A percentile compares a stretch with the other conserved stretches of the same genome.
Conservation (phyloP, 2,888 invertebrate genomes). For the Drosophila longiperda region DNA sequence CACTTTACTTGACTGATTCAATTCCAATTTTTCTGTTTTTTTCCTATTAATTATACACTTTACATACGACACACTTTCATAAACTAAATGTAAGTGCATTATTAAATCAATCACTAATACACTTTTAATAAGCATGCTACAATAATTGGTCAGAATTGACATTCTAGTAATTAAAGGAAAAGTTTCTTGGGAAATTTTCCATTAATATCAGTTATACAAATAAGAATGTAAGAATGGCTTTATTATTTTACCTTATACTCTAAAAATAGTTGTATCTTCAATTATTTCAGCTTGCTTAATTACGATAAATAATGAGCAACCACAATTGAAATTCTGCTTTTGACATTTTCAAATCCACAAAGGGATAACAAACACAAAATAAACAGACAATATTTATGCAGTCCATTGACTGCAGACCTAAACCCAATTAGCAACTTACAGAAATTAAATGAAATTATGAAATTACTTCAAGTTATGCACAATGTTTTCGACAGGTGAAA, state of each 20-base stretch:
- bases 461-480: constrained; percentile 46
- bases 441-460: constrained; percentile 36
- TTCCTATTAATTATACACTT: neutral
- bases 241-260: neutral
- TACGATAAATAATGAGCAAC: constrained; percentile 30
- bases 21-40: neutral
- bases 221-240: neutral
- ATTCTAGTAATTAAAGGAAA: neutral
- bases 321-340: constrained; percentile 41
- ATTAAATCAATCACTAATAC: constrained; percentile 2
- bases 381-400: constrained; percentile 28
- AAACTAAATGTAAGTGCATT: neutral
- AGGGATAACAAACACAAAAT: constrained; percentile 27
- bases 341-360: constrained; percentile 43
- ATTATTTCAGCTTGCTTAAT: constrained; percentile 51
- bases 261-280: neutral
- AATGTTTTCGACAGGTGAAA: constrained; percentile 42
- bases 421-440: constrained; percentile 42
- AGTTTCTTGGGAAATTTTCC: neutral
- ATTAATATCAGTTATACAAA: no score
- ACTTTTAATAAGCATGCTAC: constrained; percentile 7
- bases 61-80: neutral
- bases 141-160: neutral
- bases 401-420: constrained; percentile 51
- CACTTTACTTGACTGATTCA: neutral